Evolutionary conservation across 2,113 vertebrate species (phyloP).

Genomic region (Callospermophilus lateralis): DNA sequence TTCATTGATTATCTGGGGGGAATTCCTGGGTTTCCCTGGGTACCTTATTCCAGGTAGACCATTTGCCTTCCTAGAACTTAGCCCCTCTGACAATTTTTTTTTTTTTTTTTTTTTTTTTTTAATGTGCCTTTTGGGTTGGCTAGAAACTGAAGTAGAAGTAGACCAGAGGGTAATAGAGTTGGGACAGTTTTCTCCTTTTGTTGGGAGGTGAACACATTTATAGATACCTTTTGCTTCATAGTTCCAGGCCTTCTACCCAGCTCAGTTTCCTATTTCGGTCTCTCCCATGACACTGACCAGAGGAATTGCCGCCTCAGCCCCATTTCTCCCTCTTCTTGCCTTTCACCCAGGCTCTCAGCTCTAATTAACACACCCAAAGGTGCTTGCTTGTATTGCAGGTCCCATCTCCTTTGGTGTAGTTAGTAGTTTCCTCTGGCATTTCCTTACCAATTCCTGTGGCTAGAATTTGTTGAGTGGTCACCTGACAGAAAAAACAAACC

Average conservation of each 20-base stretch:
- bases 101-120: conserved; percentile 63
- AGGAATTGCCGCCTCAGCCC: background rate
- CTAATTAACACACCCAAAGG: conserved; percentile 52
- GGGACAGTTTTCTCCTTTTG: conserved; percentile 1
- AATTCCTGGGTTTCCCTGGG: background rate
- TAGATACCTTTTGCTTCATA: background rate
- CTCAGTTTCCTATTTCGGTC: conserved; percentile 26
- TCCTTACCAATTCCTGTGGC: background rate
- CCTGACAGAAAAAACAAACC: conserved; percentile 33
- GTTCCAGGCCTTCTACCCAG: conserved; percentile 16
- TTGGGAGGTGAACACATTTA: conserved; percentile 57
- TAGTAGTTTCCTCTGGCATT: background rate
- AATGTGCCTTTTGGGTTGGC: conserved; percentile 81
- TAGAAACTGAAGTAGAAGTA: conserved; percentile 65
- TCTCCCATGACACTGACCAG: conserved; percentile 40
- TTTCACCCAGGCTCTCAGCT: conserved; percentile 37
- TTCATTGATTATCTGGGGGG: background rate
- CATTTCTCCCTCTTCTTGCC: background rate
- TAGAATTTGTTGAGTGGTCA: conserved; percentile 41
- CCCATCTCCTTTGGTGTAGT: background rate
- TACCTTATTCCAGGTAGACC: conserved; percentile 61
- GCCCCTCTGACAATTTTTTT: conserved; percentile 59
- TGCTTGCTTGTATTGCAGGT: conserved; percentile 47
- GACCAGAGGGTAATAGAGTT: background rate
- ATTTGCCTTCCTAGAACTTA: conserved; percentile 74